Evolutionary conservation across 2,113 vertebrate genomes (phyloP), one percentile per base, ranked within the genome.

Genomic region (Triplophysa rosa): DNA sequence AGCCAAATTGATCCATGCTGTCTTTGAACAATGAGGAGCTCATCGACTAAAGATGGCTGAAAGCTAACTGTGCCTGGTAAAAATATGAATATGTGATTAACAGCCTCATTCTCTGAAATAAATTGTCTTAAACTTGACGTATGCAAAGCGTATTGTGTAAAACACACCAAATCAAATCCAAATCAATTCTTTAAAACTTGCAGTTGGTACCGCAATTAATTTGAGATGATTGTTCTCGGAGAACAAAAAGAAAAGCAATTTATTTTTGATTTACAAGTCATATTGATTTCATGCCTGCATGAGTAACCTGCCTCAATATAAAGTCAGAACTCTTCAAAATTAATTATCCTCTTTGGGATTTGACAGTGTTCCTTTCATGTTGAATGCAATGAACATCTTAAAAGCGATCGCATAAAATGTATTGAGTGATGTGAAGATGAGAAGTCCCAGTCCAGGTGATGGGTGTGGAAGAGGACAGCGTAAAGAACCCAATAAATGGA

Each of bases 211-310:
- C 3, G 66, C 80, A 88, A 88, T 86, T 86, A 83, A 88, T 90
- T 88, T 87, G 58, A 88, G 89, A 89, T 86, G 78, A 87, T 88
- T 89, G 85, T 85, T 90, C 79, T 66, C 67, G 59, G 82, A 87
- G 86, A 87, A 88, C 84, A 89, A 88, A 88, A 83, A 64, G 84
- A 83, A 87, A 89, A 84, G 19, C 83, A 73, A 90, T 91, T 92
- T 88, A 89, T 88, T 91, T 90, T 89, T 88, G 80, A 88, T 88
- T 88, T 87, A 89, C 85, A 86, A 66, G 85, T 89, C 85, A 87
- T 89, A 89, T 88, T 58, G 77, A 90, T 90, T 91, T 88, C 78
- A 90, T 87, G 77, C 86, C 86, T 26, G 63, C 87, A 85, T 89
- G 87, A 87, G 77, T 88, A 89, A 85, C 84, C 81, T 84, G 75